Conservation (phyloP, 2,113 vertebrate species). For the human region GRCh38 chr2:2040501-2041000, state of each 20-base stretch:
- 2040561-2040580: background rate
- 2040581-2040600: background rate
- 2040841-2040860: background rate
- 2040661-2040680: background rate
- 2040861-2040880: background rate
- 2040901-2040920: background rate
- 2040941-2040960: background rate
- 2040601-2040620: background rate
- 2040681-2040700: background rate
- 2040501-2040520: background rate
- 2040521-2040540: accelerated
- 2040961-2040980: background rate
- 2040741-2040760: background rate
- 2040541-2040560: background rate
- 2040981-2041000: background rate
- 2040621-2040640: background rate
- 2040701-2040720: background rate
- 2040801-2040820: too few relatives aligned
- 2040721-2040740: background rate
- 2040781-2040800: background rate
- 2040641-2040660: background rate
- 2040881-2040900: background rate
- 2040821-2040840: background rate
- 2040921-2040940: background rate
- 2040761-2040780: background rate